phyloP scores from a whole-genome alignment of 1,140 invertebrate genomes.

The Helicoverpa armigera region DNA sequence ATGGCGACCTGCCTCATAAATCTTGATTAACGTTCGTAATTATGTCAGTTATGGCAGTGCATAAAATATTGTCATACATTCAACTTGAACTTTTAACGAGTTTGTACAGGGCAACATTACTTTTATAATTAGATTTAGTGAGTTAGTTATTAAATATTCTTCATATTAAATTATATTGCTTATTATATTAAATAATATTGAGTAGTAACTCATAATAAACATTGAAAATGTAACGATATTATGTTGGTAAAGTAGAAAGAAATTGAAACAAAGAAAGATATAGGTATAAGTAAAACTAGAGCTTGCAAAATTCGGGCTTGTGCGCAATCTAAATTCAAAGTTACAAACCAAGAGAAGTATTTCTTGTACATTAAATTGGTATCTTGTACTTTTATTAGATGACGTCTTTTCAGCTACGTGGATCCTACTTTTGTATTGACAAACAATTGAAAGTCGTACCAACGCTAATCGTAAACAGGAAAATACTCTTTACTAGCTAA shows the following conservation, averaged over 20 bases:
- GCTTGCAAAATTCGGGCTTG: too few relatives aligned
- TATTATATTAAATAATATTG: too few relatives aligned
- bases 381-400: too few relatives aligned
- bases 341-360: too few relatives aligned
- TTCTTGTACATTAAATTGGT: too few relatives aligned
- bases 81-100: constrained; percentile 7
- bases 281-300: too few relatives aligned
- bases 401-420: background rate
- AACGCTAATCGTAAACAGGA: constrained; percentile 33
- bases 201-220: too few relatives aligned
- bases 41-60: background rate
- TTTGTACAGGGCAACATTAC: background rate
- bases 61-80: constrained; percentile 9
- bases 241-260: too few relatives aligned
- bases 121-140: constrained; percentile 1
- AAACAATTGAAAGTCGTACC: constrained; percentile 18
- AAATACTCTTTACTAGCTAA: constrained; percentile 1
- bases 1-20: background rate
- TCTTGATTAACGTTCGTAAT: background rate
- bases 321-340: too few relatives aligned
- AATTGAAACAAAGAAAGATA: too few relatives aligned
- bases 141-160: constrained; percentile 2
- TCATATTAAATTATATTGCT: too few relatives aligned
- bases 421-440: constrained; percentile 6
- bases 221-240: too few relatives aligned